Conservation (phyloP, 2,797 vertebrate species). For the Dermochelys coriacea region DNA sequence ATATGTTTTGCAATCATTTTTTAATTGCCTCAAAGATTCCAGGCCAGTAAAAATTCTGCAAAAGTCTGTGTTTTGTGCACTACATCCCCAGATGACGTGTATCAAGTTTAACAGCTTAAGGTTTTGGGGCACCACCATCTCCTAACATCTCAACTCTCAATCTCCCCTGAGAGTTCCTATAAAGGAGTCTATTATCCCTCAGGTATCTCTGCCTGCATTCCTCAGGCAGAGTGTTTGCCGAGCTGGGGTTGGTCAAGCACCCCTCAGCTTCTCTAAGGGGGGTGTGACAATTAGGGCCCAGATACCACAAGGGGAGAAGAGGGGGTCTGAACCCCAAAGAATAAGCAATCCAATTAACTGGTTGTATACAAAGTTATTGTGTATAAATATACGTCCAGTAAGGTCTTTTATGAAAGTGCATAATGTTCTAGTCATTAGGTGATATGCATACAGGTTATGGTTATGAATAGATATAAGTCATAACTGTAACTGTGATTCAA, state of each 20-base stretch:
- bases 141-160: background rate
- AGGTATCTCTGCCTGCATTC: background rate
- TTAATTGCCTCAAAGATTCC: background rate
- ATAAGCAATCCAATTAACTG: background rate
- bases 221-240: background rate
- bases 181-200: background rate
- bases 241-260: background rate
- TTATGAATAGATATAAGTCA: background rate
- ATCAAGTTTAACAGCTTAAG: background rate
- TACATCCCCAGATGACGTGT: background rate
- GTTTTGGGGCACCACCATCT: background rate
- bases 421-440: background rate
- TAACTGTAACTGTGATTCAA: background rate
- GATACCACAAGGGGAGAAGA: background rate
- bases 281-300: background rate
- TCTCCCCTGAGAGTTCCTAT: background rate
- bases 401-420: background rate
- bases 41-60: background rate
- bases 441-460: background rate
- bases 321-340: background rate
- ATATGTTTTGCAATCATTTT: background rate
- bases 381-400: background rate
- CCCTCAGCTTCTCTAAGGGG: background rate
- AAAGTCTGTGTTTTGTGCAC: background rate
- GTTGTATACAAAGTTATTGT: background rate